Conservation (phyloP, 2,888 invertebrate genomes). For the Drosophila ustulata region DNA sequence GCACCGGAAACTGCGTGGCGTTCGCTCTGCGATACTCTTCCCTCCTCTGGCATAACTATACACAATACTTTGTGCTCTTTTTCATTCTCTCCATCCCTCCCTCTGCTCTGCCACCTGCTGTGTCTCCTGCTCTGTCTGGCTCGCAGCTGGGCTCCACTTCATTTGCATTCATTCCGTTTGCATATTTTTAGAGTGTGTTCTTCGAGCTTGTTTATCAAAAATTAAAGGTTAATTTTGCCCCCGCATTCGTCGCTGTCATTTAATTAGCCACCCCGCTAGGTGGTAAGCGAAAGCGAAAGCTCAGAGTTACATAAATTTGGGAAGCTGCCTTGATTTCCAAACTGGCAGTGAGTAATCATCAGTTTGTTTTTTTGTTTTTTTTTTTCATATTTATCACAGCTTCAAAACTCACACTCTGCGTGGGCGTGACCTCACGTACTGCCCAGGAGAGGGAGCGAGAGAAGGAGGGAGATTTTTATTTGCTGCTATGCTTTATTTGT, state of each 20-base stretch:
- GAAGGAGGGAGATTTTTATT: slow-evolving; percentile 11
- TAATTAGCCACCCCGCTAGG: slow-evolving; percentile 49
- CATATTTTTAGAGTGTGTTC: slow-evolving; percentile 57
- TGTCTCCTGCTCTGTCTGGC: slow-evolving; percentile 26
- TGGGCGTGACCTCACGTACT: slow-evolving; percentile 53
- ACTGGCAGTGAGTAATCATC: slow-evolving; percentile 52
- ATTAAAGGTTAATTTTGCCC: slow-evolving; percentile 67
- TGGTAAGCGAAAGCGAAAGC: background rate
- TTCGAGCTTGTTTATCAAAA: slow-evolving; percentile 60
- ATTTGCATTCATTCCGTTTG: slow-evolving; percentile 67
- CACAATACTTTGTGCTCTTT: slow-evolving; percentile 30
- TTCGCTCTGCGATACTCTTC: slow-evolving; percentile 8
- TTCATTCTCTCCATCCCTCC: slow-evolving; percentile 12
- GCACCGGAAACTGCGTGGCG: slow-evolving; percentile 56
- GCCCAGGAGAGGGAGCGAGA: background rate
- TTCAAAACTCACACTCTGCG: slow-evolving; percentile 6
- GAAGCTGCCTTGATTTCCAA: slow-evolving; percentile 48
- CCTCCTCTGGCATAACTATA: slow-evolving; percentile 18
- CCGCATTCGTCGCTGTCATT: slow-evolving; percentile 46
- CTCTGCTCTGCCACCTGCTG: slow-evolving; percentile 48
- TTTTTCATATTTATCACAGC: slow-evolving; percentile 27
- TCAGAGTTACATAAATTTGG: slow-evolving; percentile 9
- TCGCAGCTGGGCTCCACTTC: slow-evolving; percentile 53
- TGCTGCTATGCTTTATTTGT: slow-evolving; percentile 18
- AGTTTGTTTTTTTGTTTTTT: slow-evolving; percentile 16